A percentile compares a stretch with the other conserved stretches of the same genome.
Evolutionary conservation across 1,140 invertebrate species (phyloP).

Genomic region (Pentalonia nigronervosa): DNA sequence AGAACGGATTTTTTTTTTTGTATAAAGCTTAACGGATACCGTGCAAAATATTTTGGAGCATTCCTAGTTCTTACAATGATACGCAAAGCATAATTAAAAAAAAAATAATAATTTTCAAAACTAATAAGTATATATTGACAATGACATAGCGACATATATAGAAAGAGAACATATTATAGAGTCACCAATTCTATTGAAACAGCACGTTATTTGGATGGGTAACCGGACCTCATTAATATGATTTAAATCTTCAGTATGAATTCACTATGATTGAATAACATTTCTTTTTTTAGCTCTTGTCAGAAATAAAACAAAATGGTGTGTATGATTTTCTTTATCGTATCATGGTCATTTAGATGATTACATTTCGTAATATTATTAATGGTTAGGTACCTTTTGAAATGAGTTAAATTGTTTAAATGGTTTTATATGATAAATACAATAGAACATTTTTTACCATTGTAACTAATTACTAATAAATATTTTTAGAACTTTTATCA

Average conservation of each 20-base stretch:
- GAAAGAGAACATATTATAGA: background rate
- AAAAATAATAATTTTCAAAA: background rate
- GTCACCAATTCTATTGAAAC: background rate
- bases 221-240: background rate
- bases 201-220: background rate
- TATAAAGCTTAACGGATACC: background rate
- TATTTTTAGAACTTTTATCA: background rate
- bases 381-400: too few relatives aligned
- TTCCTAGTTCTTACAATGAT: background rate
- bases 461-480: background rate
- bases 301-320: too few relatives aligned
- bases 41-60: background rate
- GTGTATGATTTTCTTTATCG: too few relatives aligned
- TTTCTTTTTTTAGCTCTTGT: too few relatives aligned
- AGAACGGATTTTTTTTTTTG: background rate
- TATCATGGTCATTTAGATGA: too few relatives aligned
- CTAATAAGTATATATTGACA: background rate
- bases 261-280: too few relatives aligned
- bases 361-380: too few relatives aligned
- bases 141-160: background rate
- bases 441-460: too few relatives aligned
- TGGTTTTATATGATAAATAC: too few relatives aligned
- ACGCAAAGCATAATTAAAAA: background rate
- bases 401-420: too few relatives aligned
- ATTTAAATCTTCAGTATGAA: too few relatives aligned